Evolutionary conservation across 2,888 invertebrate species (phyloP), one percentile per base, ranked within the genome.

Genomic region (Boloria euphrosyne): DNA sequence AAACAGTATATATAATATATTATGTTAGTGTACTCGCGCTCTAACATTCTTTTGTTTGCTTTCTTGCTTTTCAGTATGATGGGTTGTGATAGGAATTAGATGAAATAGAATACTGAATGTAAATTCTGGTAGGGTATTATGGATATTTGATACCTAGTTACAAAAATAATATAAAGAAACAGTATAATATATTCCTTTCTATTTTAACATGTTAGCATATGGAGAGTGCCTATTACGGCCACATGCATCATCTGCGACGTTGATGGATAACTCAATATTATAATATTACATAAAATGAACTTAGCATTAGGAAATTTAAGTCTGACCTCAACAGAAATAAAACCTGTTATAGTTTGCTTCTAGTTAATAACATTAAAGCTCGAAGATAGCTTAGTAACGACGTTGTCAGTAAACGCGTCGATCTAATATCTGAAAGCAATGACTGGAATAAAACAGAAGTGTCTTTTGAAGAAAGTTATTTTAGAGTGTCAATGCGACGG

Each of bases 391-490:
- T 67, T 58, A 47, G 58, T 68, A 70, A 71, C 57, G 67, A 68
- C 68, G 60, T 71, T 61, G 65, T 49, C 59, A 38, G 62, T 67
- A 67, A 70, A 62, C 65, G 68, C 66, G 64, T 66, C 66, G 62
- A 68, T 68, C 71, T 72, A 70, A 75, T 74, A 74, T 73, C 73
- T 66, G 69, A 65, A 62, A 65, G 71, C 65, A 70, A 72, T 73
- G 65, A 49, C 53, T 49, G 54, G 55, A 64, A 64, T 66, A 60
- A 63, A 66, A 54, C 66, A 65, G 62, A 67, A 63, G 47, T 71
- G 75, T 74, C 72, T 66, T 71, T 74, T 76, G 67, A 63, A 74
- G 75, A 49, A 62, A 66, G 71, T 73, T 73, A 71, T 72, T 72
- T 72, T 67, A 70, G 46, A 59, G 57, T 67, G 66, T 68, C 54